phyloP scores from a whole-genome alignment of 2,113 vertebrate genomes.

The Hystrix brachyura region DNA sequence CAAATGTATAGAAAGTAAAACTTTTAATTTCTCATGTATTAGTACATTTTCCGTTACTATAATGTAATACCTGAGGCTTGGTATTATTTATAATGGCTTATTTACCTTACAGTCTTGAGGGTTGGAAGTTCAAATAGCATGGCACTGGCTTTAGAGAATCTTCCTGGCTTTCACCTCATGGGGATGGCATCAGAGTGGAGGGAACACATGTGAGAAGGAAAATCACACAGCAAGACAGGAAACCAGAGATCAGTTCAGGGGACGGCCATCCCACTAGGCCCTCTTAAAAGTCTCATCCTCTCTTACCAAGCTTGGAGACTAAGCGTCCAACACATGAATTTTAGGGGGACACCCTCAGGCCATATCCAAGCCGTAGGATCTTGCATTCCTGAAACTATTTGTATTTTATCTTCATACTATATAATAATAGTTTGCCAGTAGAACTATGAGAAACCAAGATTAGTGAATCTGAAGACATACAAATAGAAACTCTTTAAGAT shows the following conservation, averaged over 20 bases:
- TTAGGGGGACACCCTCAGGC: background rate
- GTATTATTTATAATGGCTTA: background rate
- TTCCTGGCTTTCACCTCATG: background rate
- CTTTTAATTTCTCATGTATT: background rate
- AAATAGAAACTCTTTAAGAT: background rate
- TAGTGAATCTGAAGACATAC: background rate
- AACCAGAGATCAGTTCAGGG: background rate
- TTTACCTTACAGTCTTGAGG: background rate
- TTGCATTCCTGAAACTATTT: background rate
- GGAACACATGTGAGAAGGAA: background rate
- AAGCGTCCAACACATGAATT: background rate
- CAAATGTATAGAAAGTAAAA: background rate
- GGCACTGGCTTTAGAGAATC: background rate
- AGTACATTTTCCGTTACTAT: background rate
- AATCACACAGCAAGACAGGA: background rate
- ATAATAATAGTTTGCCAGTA: background rate
- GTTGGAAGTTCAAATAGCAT: background rate
- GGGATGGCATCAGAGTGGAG: background rate
- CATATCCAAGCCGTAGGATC: background rate
- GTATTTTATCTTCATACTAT: background rate
- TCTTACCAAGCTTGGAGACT: background rate
- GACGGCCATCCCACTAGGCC: too few relatives aligned
- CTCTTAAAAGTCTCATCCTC: background rate
- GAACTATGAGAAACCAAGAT: background rate
- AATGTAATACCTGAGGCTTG: background rate